Conservation (phyloP, 2,888 invertebrate genomes). For the Drosophila stalkeri region DNA sequence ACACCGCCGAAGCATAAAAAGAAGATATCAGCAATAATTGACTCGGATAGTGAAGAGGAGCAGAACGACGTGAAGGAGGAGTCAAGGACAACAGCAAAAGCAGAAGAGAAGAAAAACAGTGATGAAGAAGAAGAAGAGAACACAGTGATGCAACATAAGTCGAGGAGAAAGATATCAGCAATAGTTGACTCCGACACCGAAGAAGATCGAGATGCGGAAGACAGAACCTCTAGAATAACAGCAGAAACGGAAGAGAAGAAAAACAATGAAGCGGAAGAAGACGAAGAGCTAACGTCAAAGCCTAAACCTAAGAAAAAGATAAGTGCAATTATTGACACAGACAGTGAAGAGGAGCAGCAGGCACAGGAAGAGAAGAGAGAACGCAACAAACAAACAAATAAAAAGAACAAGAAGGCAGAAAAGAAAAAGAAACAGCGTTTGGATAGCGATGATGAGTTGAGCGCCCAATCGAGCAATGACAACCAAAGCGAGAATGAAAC, state of each 20-base stretch:
- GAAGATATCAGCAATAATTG: constrained; percentile 35
- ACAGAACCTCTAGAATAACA: constrained; percentile 5
- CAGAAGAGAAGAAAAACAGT: neutral
- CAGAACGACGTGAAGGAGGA: neutral
- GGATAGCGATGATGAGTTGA: constrained; percentile 31
- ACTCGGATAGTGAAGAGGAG: constrained; percentile 39
- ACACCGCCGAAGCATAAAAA: constrained; percentile 15
- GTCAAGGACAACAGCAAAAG: neutral
- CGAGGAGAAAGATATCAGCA: constrained; percentile 51
- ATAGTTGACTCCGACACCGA: constrained; percentile 67
- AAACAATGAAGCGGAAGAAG: neutral
- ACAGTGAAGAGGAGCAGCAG: constrained; percentile 63
- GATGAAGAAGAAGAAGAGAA: neutral
- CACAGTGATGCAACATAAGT: neutral
- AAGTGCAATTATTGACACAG: constrained; percentile 59
- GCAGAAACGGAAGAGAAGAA: neutral
- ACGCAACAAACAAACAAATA: constrained; percentile 18
- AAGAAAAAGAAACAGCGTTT: constrained; percentile 40
- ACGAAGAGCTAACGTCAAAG: neutral
- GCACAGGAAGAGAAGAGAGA: neutral
- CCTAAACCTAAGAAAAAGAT: constrained; percentile 51
- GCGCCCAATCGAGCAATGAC: constrained; percentile 6
- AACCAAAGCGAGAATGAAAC: constrained; percentile 1
- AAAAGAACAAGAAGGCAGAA: constrained; percentile 21
- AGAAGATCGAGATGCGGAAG: constrained; percentile 44